Conservation (phyloP, 2,888 invertebrate genomes). For the Eueremaeus valkanovi region DNA sequence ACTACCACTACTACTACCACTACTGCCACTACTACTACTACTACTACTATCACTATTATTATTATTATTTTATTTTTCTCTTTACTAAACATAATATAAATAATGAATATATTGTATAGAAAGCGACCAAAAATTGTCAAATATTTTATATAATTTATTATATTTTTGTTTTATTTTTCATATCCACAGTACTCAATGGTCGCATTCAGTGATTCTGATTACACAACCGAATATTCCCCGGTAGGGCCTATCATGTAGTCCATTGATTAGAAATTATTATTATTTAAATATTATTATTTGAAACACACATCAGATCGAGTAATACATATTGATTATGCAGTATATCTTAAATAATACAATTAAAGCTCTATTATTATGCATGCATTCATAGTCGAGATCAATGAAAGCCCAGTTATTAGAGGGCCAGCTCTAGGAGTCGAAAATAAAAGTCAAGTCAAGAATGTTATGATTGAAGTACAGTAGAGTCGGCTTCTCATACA, state of each 20-base stretch:
- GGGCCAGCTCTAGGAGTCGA: not conserved
- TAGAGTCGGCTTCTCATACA: not conserved
- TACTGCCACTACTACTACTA: no score
- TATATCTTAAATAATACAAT: no score
- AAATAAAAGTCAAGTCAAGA: constrained; percentile 1
- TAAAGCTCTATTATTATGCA: constrained; percentile 1
- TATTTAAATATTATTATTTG: not conserved
- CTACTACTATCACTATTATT: no score
- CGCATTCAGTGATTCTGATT: constrained; percentile 46
- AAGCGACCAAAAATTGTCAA: constrained; percentile 21
- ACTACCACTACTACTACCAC: no score
- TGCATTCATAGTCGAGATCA: not conserved
- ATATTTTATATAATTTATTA: constrained; percentile 35
- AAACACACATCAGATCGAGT: no score
- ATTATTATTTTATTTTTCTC: not conserved
- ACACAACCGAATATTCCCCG: constrained; percentile 44
- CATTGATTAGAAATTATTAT: not conserved
- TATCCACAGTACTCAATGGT: constrained; percentile 45
- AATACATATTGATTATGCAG: no score
- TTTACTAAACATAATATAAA: not conserved
- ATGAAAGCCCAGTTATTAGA: not conserved
- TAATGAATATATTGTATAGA: constrained; percentile 1
- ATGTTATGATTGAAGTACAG: not conserved
- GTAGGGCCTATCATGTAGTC: constrained; percentile 39
- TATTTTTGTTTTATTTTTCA: constrained; percentile 41